Base-by-base conservation (phyloP, 2,797 vertebrate species). In the Arvicola amphibius region DNA sequence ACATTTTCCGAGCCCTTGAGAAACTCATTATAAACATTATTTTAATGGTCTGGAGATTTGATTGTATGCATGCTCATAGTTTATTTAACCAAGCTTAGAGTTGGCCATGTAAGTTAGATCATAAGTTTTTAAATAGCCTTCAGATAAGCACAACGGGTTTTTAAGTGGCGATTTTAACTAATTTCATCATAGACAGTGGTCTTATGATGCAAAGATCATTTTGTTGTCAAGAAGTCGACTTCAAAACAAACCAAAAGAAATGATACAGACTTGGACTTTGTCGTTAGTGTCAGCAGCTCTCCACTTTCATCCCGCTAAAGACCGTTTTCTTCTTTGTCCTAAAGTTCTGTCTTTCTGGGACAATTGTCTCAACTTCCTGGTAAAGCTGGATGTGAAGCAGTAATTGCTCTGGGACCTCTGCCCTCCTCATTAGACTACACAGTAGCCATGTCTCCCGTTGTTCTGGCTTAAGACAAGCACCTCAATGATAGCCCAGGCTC, bases 151-250 rank as follows among this genome's bases (percentile, higher is more conserved):
- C 69, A 77, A 25, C 53, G 16, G 84, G 80, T 83, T 96, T 95
- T 93, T 34, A 90, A 94, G 76, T 83, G 67, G 71, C 73, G 5
- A 93, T 90, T 95, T 96, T 78, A 74, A 96, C 77, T 53, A 78
- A 37, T 89, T 92, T 71, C 80, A 61, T 48, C 51, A 59, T 17
- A 96, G 63, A 86, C 11, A 81, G 48, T 69, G 78, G 46, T 74
- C 71, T 93, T 61, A 63, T 67, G 48, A n/a, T 78, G 53, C 34
- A 46, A 90, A 48, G n/a, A 40, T 25, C 34, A 86, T 91, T 96
- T 97, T 90, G 93, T 88, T 85, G 89, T 84, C 93, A 94, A 77
- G 92, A 96, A 96, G 74, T 90, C 73, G 51, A 88, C 65, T 94
- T 95, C 91, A 90, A 93, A 90, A 92, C 40, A 96, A 90, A 92